Evolutionary conservation across 1,140 invertebrate species (phyloP).

Genomic region (Panulirus ornatus): DNA sequence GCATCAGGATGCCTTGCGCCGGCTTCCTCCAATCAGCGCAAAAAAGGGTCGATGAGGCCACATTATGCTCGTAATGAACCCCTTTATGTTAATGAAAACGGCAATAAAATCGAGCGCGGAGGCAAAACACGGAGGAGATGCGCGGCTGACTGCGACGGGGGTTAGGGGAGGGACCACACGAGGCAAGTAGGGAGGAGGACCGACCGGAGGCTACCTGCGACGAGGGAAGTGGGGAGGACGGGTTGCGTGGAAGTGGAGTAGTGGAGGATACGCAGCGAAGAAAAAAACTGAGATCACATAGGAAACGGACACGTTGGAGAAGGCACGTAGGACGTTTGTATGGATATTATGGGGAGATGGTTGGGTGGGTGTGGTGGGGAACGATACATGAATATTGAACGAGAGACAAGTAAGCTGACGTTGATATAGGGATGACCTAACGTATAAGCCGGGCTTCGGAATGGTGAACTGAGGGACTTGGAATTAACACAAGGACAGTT

Average conservation of each 20-base stretch:
- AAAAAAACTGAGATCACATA: not conserved
- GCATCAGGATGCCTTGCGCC: not conserved
- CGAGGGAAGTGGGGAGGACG: not conserved
- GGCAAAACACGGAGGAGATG: not conserved
- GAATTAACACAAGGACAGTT: no score
- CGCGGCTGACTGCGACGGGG: not conserved
- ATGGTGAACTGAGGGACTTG: no score
- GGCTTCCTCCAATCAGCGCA: not conserved
- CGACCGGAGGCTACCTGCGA: no score
- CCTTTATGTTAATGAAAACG: slow-evolving; percentile 41
- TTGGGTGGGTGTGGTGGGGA: no score
- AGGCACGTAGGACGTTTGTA: no score
- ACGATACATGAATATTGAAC: no score
- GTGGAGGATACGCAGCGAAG: not conserved
- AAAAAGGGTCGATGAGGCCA: not conserved
- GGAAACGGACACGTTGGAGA: no score
- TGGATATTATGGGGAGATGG: no score
- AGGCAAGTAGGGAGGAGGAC: not conserved
- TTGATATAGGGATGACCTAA: no score
- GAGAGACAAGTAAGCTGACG: no score
- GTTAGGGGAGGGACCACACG: not conserved
- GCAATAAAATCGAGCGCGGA: slow-evolving; percentile 5
- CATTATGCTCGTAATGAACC: slow-evolving; percentile 26
- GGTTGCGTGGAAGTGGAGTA: no score
- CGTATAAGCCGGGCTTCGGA: no score